Evolutionary conservation across 2,113 vertebrate genomes (phyloP).

Genomic region (Gasterosteus nipponicus): DNA sequence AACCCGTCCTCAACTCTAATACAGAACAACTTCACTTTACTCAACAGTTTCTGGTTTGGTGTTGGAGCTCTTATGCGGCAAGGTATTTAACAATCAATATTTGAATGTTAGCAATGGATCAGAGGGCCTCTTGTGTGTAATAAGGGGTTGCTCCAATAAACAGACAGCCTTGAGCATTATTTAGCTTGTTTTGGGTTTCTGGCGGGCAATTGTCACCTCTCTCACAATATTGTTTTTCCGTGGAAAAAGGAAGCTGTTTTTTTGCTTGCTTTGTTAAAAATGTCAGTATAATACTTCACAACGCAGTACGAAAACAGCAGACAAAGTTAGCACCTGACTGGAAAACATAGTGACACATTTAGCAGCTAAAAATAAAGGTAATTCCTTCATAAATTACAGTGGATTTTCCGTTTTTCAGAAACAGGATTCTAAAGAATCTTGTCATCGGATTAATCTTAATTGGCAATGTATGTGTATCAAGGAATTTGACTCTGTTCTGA

Average conservation of each 20-base stretch:
- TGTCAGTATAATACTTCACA: not conserved
- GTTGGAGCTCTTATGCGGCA: conserved; percentile 99
- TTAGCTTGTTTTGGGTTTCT: not conserved
- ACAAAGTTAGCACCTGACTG: not conserved
- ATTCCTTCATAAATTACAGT: not conserved
- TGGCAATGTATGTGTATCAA: conserved; percentile 26
- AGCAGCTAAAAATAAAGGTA: not conserved
- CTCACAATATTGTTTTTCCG: not conserved
- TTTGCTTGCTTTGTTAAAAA: not conserved
- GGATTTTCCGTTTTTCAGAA: not conserved
- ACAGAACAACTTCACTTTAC: conserved; percentile 99
- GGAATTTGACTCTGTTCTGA: not conserved
- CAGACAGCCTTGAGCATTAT: not conserved
- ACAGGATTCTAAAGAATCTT: not conserved
- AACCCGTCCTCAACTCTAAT: conserved; percentile 96
- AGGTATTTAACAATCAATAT: conserved; percentile 82
- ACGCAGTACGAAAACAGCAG: not conserved
- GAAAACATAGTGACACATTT: not conserved
- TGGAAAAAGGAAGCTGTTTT: not conserved
- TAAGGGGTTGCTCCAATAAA: not conserved
- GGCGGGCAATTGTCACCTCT: not conserved
- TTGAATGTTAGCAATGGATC: not conserved
- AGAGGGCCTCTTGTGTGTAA: not conserved
- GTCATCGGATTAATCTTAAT: conserved; percentile 29
- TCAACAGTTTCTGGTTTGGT: conserved; percentile 99